A percentile compares a stretch with the other conserved stretches of the same genome.
These are phyloP conservation scores for Sisor rabdophorus DNA, from an alignment of 2,113 vertebrate species.

Conservation along the genomic window DNA sequence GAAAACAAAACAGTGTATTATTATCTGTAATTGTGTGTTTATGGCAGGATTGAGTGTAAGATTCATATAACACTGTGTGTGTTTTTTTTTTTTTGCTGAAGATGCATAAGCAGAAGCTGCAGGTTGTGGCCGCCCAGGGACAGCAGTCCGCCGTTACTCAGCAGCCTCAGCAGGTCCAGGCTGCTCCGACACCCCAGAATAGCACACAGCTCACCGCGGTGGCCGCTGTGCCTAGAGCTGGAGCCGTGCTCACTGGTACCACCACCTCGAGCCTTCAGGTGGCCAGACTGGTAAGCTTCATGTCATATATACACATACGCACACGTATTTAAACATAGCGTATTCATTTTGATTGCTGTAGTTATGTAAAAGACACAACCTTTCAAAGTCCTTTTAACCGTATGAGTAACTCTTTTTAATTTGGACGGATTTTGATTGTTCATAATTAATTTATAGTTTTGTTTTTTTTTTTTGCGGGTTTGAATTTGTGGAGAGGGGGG, in stretches of 20 bases:
- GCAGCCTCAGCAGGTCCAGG: constrained; percentile 73
- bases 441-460: no score
- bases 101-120: constrained; percentile 68
- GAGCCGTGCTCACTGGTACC: constrained; percentile 79
- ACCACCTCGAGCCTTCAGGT: constrained; percentile 84
- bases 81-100: constrained; percentile 86
- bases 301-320: not conserved
- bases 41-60: not conserved
- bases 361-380: no score
- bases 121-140: constrained; percentile 69
- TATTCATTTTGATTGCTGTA: no score
- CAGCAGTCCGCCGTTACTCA: constrained; percentile 73
- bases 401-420: no score
- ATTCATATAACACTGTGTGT: constrained; percentile 43
- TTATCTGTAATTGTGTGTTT: no score
- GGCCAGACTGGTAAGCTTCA: constrained; percentile 83
- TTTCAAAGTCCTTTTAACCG: no score
- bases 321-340: not conserved
- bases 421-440: no score
- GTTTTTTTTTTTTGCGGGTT: no score
- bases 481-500: no score
- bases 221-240: constrained; percentile 76
- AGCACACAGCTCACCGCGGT: constrained; percentile 83
- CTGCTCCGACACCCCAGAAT: constrained; percentile 74
- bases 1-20: no score